Evolutionary conservation across 1,140 invertebrate genomes (phyloP).

Genomic region (Drosophila albomicans): DNA sequence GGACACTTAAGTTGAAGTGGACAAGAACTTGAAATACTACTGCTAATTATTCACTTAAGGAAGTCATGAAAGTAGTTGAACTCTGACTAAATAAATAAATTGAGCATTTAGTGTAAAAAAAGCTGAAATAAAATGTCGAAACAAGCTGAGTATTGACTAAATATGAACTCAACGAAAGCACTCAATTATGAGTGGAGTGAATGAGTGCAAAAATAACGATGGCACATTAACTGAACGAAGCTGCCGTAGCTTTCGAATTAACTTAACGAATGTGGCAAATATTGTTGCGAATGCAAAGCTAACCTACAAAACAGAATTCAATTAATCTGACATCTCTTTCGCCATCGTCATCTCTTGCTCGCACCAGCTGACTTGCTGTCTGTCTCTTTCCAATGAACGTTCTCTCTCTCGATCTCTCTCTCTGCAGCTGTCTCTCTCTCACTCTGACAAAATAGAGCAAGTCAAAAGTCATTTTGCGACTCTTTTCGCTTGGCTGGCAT

Average conservation of each 20-base stretch:
- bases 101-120: too few relatives aligned
- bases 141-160: not conserved
- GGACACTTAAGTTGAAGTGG: too few relatives aligned
- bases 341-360: not conserved
- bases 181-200: not conserved
- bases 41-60: too few relatives aligned
- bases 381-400: too few relatives aligned
- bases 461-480: slow-evolving; percentile 59
- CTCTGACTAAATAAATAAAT: too few relatives aligned
- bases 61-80: too few relatives aligned
- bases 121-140: not conserved
- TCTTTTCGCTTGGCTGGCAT: slow-evolving; percentile 66
- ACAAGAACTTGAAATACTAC: too few relatives aligned
- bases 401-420: not conserved
- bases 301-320: not conserved
- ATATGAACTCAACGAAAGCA: not conserved
- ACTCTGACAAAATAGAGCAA: slow-evolving; percentile 51
- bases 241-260: not conserved
- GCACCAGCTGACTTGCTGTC: not conserved
- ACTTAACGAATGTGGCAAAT: slow-evolving; percentile 6
- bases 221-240: slow-evolving; percentile 4
- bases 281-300: not conserved
- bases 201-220: not conserved
- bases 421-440: slow-evolving; percentile 2
- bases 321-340: slow-evolving; percentile 8